Evolutionary conservation across 2,113 vertebrate genomes (phyloP).

Genomic region (Coptodon rendalli): DNA sequence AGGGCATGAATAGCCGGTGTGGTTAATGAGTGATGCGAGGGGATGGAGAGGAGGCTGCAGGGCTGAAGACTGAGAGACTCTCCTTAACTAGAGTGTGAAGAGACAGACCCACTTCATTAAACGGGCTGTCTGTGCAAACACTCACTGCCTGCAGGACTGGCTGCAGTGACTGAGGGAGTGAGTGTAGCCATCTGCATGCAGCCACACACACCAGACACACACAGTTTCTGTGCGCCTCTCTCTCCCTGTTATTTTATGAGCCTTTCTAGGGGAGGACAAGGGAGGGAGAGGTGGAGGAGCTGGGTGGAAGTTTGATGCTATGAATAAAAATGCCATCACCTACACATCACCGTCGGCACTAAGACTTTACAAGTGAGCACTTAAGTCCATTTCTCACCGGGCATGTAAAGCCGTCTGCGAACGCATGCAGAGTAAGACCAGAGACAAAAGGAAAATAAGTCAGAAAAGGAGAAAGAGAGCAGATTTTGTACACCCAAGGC

Average conservation of each 20-base stretch:
- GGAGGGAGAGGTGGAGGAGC: neutral
- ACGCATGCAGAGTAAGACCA: neutral
- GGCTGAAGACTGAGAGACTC: slow-evolving; percentile 14
- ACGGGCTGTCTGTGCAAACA: slow-evolving; percentile 35
- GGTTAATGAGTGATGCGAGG: slow-evolving; percentile 27
- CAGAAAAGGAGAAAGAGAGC: neutral
- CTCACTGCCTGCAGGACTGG: slow-evolving; percentile 32
- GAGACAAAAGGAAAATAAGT: neutral
- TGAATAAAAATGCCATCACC: slow-evolving; percentile 34
- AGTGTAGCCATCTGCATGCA: slow-evolving; percentile 23
- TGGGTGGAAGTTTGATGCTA: neutral
- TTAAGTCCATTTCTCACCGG: slow-evolving; percentile 3
- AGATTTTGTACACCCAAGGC: neutral
- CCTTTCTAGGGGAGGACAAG: neutral
- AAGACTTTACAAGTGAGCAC: slow-evolving; percentile 24
- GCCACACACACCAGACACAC: neutral
- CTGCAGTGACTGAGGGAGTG: neutral
- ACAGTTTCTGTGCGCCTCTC: neutral
- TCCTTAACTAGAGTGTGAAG: slow-evolving; percentile 43
- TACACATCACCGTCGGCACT: slow-evolving; percentile 3
- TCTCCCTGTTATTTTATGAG: slow-evolving; percentile 14
- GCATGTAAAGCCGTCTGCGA: neutral
- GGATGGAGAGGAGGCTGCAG: slow-evolving; percentile 2
- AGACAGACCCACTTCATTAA: slow-evolving; percentile 54
- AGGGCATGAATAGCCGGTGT: slow-evolving; percentile 1